Evolutionary conservation across 2,797 vertebrate genomes (phyloP).

Genomic region (Distichodus sexfasciatus): DNA sequence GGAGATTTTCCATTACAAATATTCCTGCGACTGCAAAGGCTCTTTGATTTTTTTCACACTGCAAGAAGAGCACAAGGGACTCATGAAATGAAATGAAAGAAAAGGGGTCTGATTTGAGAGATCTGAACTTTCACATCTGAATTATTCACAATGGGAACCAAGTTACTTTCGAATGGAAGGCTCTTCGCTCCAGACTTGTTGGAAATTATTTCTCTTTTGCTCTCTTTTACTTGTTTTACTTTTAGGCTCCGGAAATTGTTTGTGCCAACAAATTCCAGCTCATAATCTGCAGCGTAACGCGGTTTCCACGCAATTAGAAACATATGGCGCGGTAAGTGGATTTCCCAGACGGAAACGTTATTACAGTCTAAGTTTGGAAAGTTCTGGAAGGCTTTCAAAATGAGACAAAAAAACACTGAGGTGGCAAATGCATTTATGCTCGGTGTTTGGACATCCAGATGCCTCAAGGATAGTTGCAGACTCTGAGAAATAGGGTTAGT

Average conservation of each 20-base stretch:
- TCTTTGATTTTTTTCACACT: not conserved
- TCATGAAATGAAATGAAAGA: too few relatives aligned
- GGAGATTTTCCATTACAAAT: slow-evolving; percentile 19
- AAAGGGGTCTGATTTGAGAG: not conserved
- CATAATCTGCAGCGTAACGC: slow-evolving; percentile 2
- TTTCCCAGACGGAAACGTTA: slow-evolving; percentile 1
- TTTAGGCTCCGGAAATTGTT: not conserved
- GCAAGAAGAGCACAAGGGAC: not conserved
- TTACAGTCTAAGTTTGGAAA: not conserved
- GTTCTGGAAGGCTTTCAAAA: slow-evolving; percentile 2
- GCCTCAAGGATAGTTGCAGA: not conserved
- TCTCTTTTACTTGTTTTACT: not conserved
- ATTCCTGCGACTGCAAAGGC: slow-evolving; percentile 13
- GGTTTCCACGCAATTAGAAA: slow-evolving; percentile 12
- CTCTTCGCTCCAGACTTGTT: slow-evolving; percentile 3
- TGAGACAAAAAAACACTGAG: not conserved
- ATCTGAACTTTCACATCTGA: not conserved
- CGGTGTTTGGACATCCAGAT: not conserved
- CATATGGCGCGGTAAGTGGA: slow-evolving; percentile 10
- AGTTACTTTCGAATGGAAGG: slow-evolving; percentile 1
- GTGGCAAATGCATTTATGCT: not conserved
- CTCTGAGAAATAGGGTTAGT: not conserved
- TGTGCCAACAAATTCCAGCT: not conserved
- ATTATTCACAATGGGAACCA: slow-evolving; percentile 19
- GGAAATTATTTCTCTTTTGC: not conserved